Evolutionary conservation across 2,888 invertebrate species (phyloP).

Genomic region (Opisthograptis luteolata): DNA sequence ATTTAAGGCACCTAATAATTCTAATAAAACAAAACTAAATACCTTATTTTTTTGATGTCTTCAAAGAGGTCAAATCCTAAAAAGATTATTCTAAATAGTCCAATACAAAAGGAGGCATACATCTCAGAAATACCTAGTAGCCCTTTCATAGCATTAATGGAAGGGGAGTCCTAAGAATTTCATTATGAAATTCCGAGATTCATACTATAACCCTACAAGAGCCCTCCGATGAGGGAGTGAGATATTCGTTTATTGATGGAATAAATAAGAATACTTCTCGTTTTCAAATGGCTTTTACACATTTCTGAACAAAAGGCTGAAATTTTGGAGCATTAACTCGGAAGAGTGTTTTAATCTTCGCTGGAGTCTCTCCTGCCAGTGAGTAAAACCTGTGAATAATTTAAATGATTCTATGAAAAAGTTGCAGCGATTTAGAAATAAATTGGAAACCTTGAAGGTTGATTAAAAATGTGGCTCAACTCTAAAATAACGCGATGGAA

Average conservation of each 20-base stretch:
- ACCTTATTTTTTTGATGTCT: no score
- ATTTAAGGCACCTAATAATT: no score
- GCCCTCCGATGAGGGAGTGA: constrained; percentile 25
- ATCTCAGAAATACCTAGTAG: not conserved
- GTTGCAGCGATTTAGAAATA: no score
- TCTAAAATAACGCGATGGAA: no score
- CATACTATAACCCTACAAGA: constrained; percentile 53
- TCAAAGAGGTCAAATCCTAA: not conserved
- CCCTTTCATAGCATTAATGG: constrained; percentile 8
- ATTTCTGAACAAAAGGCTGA: constrained; percentile 22
- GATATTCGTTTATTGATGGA: constrained; percentile 36
- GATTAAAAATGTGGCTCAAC: no score
- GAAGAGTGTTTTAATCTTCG: constrained; percentile 13
- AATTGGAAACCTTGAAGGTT: no score
- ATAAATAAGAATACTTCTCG: constrained; percentile 32
- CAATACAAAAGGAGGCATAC: constrained; percentile 8
- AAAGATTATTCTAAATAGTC: not conserved
- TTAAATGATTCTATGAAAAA: no score
- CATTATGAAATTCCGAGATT: constrained; percentile 70
- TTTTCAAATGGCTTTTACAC: constrained; percentile 17
- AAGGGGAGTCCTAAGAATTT: constrained; percentile 48
- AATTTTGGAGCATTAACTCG: constrained; percentile 8
- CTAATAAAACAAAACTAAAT: no score
- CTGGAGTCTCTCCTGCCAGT: no score
- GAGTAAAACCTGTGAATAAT: no score